These are phyloP conservation scores for Tethea ocularis DNA, from an alignment of 2,888 invertebrate species.

Conservation along the genomic window DNA sequence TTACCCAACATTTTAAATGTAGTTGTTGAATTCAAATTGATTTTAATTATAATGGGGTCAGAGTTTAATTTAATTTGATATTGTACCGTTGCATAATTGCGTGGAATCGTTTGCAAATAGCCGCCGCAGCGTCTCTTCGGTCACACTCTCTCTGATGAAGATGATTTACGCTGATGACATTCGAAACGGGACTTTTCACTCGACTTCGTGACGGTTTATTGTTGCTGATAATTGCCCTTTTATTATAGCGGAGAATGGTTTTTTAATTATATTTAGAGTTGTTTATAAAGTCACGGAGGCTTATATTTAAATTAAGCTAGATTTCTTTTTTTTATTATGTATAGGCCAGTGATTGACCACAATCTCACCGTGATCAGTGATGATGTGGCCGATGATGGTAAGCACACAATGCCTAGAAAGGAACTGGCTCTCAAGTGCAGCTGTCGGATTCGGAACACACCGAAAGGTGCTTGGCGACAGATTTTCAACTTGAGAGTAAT, in stretches of 20 bases:
- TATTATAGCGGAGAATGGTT: neutral
- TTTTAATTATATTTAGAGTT: neutral
- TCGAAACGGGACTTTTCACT: slow-evolving; percentile 6
- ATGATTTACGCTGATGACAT: slow-evolving; percentile 8
- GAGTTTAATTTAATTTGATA: slow-evolving; percentile 14
- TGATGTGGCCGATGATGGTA: no score
- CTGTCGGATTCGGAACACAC: no score
- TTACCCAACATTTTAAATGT: neutral
- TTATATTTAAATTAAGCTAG: no score
- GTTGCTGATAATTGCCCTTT: slow-evolving; percentile 7
- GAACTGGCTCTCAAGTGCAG: no score
- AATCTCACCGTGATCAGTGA: no score
- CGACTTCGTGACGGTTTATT: slow-evolving; percentile 4
- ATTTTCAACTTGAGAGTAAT: no score
- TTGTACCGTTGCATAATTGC: slow-evolving; percentile 29
- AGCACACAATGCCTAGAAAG: no score
- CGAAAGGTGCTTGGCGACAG: no score
- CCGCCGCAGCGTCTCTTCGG: neutral
- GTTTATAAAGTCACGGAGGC: neutral
- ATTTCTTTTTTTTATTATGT: no score
- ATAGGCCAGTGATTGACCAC: no score
- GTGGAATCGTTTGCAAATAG: slow-evolving; percentile 2
- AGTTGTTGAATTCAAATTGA: slow-evolving; percentile 1
- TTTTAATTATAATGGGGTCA: neutral
- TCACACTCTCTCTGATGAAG: slow-evolving; percentile 10